These are phyloP conservation scores for Formica aserva DNA, from an alignment of 2,888 invertebrate genomes.

Conservation along the genomic window DNA sequence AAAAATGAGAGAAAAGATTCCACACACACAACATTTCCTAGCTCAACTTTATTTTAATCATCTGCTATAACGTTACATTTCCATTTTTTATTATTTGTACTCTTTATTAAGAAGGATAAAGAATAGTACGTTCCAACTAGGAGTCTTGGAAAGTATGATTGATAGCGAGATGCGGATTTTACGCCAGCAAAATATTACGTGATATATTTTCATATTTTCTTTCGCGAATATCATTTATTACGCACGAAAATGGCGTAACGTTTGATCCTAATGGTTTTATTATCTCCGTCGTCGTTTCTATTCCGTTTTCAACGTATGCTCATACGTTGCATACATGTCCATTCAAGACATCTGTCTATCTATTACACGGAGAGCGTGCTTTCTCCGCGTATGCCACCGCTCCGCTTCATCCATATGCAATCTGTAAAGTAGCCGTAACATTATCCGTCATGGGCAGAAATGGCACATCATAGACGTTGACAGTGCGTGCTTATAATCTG, in stretches of 20 bases:
- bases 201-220: constrained; percentile 42
- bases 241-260: constrained; percentile 49
- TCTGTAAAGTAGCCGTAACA: constrained; percentile 56
- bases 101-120: constrained; percentile 37
- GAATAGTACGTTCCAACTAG: constrained; percentile 23
- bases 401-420: constrained; percentile 53
- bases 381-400: constrained; percentile 35
- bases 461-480: constrained; percentile 33
- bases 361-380: constrained; percentile 46
- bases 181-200: constrained; percentile 35
- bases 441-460: constrained; percentile 41
- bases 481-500: constrained; percentile 23
- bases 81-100: constrained; percentile 36
- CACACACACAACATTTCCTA: neutral
- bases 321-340: constrained; percentile 8
- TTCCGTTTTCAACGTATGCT: constrained; percentile 16
- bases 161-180: constrained; percentile 42
- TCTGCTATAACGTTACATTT: constrained; percentile 4
- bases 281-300: constrained; percentile 33
- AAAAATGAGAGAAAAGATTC: constrained; percentile 15
- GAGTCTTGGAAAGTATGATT: constrained; percentile 48
- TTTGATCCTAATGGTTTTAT: constrained; percentile 56
- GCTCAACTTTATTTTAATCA: constrained; percentile 26
- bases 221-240: constrained; percentile 44
- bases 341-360: constrained; percentile 49